phyloP scores from a whole-genome alignment of 2,113 vertebrate species.

The Leucosticte australis region DNA sequence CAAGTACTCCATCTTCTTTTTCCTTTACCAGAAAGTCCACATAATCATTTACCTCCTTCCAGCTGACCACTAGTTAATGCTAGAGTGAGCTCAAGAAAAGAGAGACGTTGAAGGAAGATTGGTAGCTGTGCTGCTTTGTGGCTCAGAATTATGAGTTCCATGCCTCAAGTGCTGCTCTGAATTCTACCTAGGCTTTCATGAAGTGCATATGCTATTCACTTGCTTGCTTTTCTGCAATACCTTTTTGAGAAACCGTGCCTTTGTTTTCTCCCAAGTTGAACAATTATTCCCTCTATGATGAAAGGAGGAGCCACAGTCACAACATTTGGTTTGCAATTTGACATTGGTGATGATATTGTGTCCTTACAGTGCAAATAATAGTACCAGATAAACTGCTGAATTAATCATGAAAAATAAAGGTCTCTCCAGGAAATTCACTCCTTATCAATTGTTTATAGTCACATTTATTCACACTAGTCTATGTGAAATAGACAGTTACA shows the following conservation, averaged over 20 bases:
- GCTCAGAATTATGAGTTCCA: background rate
- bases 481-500: background rate
- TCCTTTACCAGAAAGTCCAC: background rate
- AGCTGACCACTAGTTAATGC: background rate
- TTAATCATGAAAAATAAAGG: background rate
- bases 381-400: background rate
- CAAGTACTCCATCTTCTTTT: background rate
- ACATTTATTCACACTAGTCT: background rate
- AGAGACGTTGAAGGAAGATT: background rate
- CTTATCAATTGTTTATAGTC: background rate
- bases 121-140: background rate
- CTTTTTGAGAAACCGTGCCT: background rate
- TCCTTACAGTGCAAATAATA: background rate
- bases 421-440: background rate
- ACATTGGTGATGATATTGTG: background rate
- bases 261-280: background rate
- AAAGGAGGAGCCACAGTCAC: background rate
- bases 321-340: background rate
- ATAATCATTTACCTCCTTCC: background rate
- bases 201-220: background rate
- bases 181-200: background rate
- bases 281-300: background rate
- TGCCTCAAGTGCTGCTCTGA: background rate
- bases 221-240: background rate
- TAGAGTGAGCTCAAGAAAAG: background rate